Conservation (phyloP, 2,797 vertebrate species). For the Malacoctenus gilli region DNA sequence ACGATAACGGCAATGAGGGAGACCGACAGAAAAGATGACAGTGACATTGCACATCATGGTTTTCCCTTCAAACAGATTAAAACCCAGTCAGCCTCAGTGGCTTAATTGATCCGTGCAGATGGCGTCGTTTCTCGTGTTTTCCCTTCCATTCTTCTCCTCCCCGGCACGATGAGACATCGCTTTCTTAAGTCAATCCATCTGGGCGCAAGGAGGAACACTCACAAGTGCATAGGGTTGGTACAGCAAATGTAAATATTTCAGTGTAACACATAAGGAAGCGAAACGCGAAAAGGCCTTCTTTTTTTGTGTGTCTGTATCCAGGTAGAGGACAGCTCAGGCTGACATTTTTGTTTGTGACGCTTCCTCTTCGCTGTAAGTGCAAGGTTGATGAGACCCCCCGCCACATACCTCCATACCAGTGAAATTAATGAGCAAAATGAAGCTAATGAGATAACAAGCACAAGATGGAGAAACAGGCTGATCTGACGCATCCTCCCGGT, state of each 20-base stretch:
- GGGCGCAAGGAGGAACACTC: slow-evolving; percentile 48
- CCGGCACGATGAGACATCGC: slow-evolving; percentile 45
- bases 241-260: slow-evolving; percentile 32
- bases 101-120: slow-evolving; percentile 78
- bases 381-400: slow-evolving; percentile 71
- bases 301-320: slow-evolving; percentile 52
- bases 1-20: slow-evolving; percentile 79
- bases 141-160: slow-evolving; percentile 60
- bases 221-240: slow-evolving; percentile 42
- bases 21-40: slow-evolving; percentile 77
- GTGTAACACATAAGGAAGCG: slow-evolving; percentile 13
- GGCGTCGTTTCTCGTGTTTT: slow-evolving; percentile 58
- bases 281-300: not conserved
- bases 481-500: slow-evolving; percentile 72
- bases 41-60: slow-evolving; percentile 73
- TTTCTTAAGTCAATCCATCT: slow-evolving; percentile 64
- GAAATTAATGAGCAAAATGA: slow-evolving; percentile 72
- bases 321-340: slow-evolving; percentile 49
- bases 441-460: slow-evolving; percentile 79
- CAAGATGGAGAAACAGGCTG: slow-evolving; percentile 69
- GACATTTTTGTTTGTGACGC: slow-evolving; percentile 69
- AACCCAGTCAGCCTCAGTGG: slow-evolving; percentile 65
- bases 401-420: slow-evolving; percentile 67
- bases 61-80: slow-evolving; percentile 75
- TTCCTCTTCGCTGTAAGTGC: slow-evolving; percentile 69